Evolutionary conservation across 2,797 vertebrate species (phyloP), one percentile per base, ranked within the genome.

Genomic region (Silurus aristotelis): DNA sequence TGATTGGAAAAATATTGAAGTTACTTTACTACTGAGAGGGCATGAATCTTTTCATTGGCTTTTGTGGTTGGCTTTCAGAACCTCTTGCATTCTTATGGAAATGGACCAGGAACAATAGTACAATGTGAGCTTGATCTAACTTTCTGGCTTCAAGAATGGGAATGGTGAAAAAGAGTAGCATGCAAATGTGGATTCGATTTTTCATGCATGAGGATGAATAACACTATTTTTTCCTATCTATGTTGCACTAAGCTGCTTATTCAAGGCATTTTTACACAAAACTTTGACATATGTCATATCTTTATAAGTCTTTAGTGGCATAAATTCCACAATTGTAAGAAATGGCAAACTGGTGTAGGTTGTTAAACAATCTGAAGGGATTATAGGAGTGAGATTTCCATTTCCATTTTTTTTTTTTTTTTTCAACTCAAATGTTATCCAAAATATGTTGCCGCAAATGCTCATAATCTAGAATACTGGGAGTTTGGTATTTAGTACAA

Each of bases 251-350:
- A 72, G 55, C 3, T 58, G 43, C 64, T 68, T 68, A 46, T 48
- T 84, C 56, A 46, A 38, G 71, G 75, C 84, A 89, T 89, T 83
- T 91, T 85, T 46, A 31, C 46, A 75, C 82, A 80, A 22, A 83
- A 73, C 86, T 60, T 87, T 72, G 75, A 56, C 82, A 83, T 86
- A 80, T 85, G 38, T 38, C 38, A 38, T 38, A 38, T 38, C 38
- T 38, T 31, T 31, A 31, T 31, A 38, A 67, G 8, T 82, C 3
- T 70, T 43, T 58, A 9, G 25, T 55, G 58, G 61, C 60, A 73
- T 64, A 79, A 80, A 79, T 63, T 20, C 0, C 15, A 25, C 27
- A 71, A 58, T 76, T 55, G 20, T 58, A 71, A 82, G 43, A 27
- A 68, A 70, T 38, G 27, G 61, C 61, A 38, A 15, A 43, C 56